Conservation (phyloP, 2,113 vertebrate species). For the Gulo gulo region DNA sequence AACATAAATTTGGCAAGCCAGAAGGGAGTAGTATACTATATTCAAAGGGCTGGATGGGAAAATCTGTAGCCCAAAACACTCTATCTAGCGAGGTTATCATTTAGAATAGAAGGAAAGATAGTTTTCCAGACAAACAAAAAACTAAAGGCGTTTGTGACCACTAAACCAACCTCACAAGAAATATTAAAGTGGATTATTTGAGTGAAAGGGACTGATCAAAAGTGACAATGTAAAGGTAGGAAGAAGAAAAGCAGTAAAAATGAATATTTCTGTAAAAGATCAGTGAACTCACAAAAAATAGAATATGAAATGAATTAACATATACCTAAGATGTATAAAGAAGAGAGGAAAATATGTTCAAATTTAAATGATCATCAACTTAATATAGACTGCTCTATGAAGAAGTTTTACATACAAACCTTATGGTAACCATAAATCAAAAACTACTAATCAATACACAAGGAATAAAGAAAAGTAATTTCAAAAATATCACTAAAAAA, state of each 20-base stretch:
- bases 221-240: not conserved
- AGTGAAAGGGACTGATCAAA: not conserved
- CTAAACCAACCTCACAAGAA: not conserved
- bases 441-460: not conserved
- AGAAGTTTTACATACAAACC: not conserved
- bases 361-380: not conserved
- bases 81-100: not conserved
- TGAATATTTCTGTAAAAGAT: not conserved
- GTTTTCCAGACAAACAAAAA: not conserved
- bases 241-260: not conserved
- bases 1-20: not conserved
- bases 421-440: not conserved
- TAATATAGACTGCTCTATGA: no score
- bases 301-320: not conserved
- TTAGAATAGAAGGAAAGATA: not conserved
- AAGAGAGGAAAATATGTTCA: not conserved
- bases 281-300: not conserved
- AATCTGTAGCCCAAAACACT: not conserved
- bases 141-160: not conserved
- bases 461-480: no score
- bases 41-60: not conserved
- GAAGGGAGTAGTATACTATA: not conserved
- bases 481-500: no score
- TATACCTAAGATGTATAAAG: not conserved
- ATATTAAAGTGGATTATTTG: not conserved